A percentile compares a stretch with the other conserved stretches of the same genome.
Evolutionary conservation across 2,113 vertebrate genomes (phyloP).

Genomic region (Nansenia antarctica): DNA sequence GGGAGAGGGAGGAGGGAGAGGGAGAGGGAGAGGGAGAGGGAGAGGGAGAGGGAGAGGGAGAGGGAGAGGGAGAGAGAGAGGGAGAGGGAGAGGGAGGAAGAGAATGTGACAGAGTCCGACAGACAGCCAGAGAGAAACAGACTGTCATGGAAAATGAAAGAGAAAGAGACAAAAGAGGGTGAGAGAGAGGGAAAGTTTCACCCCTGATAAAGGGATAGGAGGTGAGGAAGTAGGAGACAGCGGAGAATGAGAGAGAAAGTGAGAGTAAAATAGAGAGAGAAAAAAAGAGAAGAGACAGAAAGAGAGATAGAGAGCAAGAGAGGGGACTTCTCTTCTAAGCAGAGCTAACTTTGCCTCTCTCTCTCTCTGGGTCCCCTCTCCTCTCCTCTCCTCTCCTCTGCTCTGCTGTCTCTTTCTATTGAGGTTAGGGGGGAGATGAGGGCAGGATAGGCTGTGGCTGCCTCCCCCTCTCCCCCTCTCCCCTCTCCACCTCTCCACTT

Average conservation of each 20-base stretch:
- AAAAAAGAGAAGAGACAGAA: background rate
- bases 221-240: no score
- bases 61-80: background rate
- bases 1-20: background rate
- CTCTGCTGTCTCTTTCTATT: conserved; percentile 9
- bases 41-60: conserved; percentile 1
- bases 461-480: background rate
- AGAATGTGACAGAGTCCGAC: background rate
- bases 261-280: background rate
- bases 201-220: background rate
- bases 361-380: background rate
- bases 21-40: background rate
- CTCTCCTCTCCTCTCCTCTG: conserved; percentile 1
- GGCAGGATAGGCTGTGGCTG: background rate
- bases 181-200: background rate
- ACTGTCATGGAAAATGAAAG: background rate
- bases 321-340: background rate
- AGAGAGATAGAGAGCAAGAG: background rate
- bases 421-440: background rate
- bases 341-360: background rate
- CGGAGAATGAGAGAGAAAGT: background rate
- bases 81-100: no score
- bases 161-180: background rate
- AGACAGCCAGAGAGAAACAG: background rate
- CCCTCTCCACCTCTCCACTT: background rate